Evolutionary conservation across 1,140 invertebrate genomes (phyloP).

Genomic region (Oedothorax gibbosus): DNA sequence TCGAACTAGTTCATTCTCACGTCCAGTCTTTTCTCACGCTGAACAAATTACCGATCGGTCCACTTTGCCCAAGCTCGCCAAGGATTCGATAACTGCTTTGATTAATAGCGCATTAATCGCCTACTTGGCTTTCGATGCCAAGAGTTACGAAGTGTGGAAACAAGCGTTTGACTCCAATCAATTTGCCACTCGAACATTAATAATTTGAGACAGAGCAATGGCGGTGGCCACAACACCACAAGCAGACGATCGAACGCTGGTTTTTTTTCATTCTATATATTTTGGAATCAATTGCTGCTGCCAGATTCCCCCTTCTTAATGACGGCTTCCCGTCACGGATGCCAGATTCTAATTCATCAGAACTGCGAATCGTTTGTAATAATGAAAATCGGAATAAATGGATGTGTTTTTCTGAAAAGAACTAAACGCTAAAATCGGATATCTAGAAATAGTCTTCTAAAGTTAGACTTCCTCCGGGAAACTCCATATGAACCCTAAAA

Average conservation of each 20-base stretch:
- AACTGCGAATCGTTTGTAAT: constrained; percentile 42
- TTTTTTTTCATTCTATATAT: background rate
- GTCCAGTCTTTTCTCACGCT: constrained; percentile 52
- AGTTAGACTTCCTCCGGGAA: no score
- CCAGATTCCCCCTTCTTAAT: constrained; percentile 43
- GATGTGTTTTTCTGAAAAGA: background rate
- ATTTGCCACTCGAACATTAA: constrained; percentile 53
- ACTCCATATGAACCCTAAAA: no score
- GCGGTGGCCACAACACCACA: constrained; percentile 7
- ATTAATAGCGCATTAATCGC: constrained; percentile 59
- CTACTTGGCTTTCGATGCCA: constrained; percentile 31
- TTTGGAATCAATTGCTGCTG: constrained; percentile 47
- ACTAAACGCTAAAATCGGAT: no score
- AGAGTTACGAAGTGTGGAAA: constrained; percentile 58
- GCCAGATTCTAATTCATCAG: constrained; percentile 55
- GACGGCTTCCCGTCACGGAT: constrained; percentile 55
- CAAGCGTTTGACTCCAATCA: constrained; percentile 50
- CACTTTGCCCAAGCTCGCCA: constrained; percentile 21
- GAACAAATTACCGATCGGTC: constrained; percentile 38
- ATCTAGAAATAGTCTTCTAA: no score
- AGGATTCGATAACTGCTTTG: constrained; percentile 57
- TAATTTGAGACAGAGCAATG: constrained; percentile 49
- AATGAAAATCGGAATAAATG: constrained; percentile 60
- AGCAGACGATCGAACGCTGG: constrained; percentile 36
- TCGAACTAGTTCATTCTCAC: constrained; percentile 45